Percentiles rank a stretch among this genome's conserved stretches.
phyloP scores from a whole-genome alignment of 2,113 vertebrate genomes.

The Leucopsar rothschildi region DNA sequence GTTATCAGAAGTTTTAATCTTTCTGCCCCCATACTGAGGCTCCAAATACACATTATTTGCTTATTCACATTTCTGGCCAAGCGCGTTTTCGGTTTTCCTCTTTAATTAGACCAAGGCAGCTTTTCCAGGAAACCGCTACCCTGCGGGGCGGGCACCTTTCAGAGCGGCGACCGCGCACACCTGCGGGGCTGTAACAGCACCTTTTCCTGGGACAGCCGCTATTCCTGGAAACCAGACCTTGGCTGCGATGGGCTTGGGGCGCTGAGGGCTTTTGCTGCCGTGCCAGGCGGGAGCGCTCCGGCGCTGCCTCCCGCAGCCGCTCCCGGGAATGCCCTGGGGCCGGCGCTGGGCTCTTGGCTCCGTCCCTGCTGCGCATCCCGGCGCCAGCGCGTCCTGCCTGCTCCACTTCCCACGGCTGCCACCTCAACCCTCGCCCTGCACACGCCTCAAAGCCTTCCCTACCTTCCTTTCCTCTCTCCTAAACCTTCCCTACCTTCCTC shows the following conservation, averaged over 20 bases:
- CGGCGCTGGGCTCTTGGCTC: rapidly evolving
- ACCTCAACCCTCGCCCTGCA: neutral
- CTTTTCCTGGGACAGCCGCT: rapidly evolving
- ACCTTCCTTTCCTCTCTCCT: neutral
- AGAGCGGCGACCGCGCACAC: rapidly evolving
- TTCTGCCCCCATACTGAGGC: neutral
- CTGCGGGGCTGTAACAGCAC: rapidly evolving
- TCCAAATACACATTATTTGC: neutral
- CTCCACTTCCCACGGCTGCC: neutral
- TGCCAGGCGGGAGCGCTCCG: neutral
- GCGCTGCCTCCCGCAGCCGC: neutral
- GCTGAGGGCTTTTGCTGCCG: neutral
- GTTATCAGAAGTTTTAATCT: neutral
- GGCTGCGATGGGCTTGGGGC: neutral
- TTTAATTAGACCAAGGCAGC: neutral
- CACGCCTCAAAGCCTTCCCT: neutral
- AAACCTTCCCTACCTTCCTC: neutral
- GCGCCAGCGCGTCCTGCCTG: neutral
- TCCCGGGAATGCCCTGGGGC: neutral
- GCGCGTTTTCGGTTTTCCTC: neutral
- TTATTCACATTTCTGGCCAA: neutral
- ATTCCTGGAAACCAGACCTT: neutral
- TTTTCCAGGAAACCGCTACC: neutral
- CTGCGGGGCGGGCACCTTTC: rapidly evolving
- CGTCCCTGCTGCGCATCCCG: neutral